Evolutionary conservation across 1,140 invertebrate genomes (phyloP).

Genomic region (Cotesia glomerata): DNA sequence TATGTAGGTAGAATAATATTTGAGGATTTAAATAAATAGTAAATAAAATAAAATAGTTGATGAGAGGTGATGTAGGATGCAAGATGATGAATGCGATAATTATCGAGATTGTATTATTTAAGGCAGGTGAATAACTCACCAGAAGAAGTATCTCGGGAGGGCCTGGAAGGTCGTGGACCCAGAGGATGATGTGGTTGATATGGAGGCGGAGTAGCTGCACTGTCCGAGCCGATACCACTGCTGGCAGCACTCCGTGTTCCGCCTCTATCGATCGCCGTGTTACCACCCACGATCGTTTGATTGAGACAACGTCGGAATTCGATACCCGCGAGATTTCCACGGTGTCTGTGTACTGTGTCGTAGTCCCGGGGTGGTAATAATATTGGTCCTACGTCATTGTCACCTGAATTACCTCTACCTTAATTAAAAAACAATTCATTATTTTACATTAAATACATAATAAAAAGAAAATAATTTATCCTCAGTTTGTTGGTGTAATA

Average conservation of each 20-base stretch:
- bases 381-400: constrained; percentile 74
- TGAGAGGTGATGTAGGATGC: too few relatives aligned
- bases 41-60: too few relatives aligned
- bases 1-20: too few relatives aligned
- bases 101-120: constrained; percentile 13
- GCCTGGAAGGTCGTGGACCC: constrained; percentile 54
- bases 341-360: constrained; percentile 84
- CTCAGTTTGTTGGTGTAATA: not conserved
- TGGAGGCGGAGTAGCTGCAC: constrained; percentile 77
- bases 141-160: constrained; percentile 59
- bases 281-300: constrained; percentile 72
- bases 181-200: constrained; percentile 57
- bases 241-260: constrained; percentile 61
- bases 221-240: constrained; percentile 85
- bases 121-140: constrained; percentile 45
- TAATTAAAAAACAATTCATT: too few relatives aligned
- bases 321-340: constrained; percentile 83
- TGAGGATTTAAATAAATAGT: too few relatives aligned
- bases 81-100: too few relatives aligned
- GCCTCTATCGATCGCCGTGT: constrained; percentile 52
- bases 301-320: constrained; percentile 77
- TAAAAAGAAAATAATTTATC: not conserved
- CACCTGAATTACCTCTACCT: constrained; percentile 57
- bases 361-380: constrained; percentile 91
- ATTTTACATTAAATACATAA: too few relatives aligned